A percentile compares a stretch with the other conserved stretches of the same genome.
Conservation (phyloP, 2,888 invertebrate genomes). For the Amphipyra berbera region DNA sequence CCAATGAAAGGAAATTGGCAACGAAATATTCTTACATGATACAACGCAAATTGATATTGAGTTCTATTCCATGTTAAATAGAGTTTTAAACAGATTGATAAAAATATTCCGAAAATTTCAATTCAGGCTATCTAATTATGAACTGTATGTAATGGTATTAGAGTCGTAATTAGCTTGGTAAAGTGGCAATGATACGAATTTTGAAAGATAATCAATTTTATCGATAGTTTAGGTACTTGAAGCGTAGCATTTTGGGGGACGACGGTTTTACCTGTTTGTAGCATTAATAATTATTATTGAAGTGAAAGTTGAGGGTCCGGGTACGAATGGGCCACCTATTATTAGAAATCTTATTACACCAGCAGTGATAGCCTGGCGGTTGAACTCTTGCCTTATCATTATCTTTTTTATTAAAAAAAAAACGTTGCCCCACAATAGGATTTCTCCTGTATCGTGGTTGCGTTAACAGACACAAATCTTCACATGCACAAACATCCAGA, state of each 20-base stretch:
- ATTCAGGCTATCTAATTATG: neutral
- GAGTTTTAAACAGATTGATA: neutral
- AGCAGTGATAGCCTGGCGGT: too few relatives aligned
- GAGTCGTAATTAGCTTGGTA: slow-evolving; percentile 12
- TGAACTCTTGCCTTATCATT: too few relatives aligned
- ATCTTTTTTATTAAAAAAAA: too few relatives aligned
- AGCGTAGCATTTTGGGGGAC: slow-evolving; percentile 42
- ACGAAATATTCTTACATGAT: neutral
- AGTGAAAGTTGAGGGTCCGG: neutral
- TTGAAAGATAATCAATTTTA: slow-evolving; percentile 50
- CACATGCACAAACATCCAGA: too few relatives aligned
- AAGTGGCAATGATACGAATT: slow-evolving; percentile 11
- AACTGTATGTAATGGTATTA: slow-evolving; percentile 1
- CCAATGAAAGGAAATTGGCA: slow-evolving; percentile 17
- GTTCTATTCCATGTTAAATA: fast-evolving
- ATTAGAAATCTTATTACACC: too few relatives aligned
- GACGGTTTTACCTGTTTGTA: slow-evolving; percentile 31
- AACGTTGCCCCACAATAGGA: too few relatives aligned
- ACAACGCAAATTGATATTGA: neutral
- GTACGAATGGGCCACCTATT: neutral
- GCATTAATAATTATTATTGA: neutral
- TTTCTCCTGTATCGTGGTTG: too few relatives aligned
- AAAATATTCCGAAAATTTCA: neutral
- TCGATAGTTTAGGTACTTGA: slow-evolving; percentile 17
- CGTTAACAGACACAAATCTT: too few relatives aligned